Base-by-base conservation (phyloP, 2,797 vertebrate species). In the Clarias laeviceps region DNA sequence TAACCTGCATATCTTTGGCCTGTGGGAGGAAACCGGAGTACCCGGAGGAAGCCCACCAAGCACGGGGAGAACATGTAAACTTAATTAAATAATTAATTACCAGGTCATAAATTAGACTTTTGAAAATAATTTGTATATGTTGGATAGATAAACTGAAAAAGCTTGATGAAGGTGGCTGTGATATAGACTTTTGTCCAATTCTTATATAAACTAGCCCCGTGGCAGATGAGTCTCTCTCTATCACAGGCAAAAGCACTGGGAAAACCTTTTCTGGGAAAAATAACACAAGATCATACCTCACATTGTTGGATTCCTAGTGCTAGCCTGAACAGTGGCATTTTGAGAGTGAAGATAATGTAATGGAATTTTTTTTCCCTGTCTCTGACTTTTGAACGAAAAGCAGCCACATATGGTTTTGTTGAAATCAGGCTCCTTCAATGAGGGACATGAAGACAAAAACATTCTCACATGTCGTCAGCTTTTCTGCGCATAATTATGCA, bases 401-500 rank as follows among this genome's bases (percentile, higher is more conserved):
- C 65, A 69, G 37, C 89, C 80, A 90, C 94, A 94, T 93, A 92
- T 94, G 94, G 88, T 93, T 94, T 92, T 90, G 76, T 89, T 91
- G 87, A 93, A 83, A 6, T 65, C 85, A 88, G 78, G 54, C 62
- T 70, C 50, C 62, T 85, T 14, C n/a, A 82, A 20, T 18, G 59
- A 84, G 65, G 73, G 86, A 84, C 84, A 84, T 61, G 74, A 57
- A 64, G 78, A 89, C 77, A 88, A 82, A 88, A 14, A 50, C 86
- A 87, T 82, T 68, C 70, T 57, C 32, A 84, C 73, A 40, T 83
- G 85, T 72, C 20, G 34, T 85, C 11, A 20, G 62, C 62, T 82
- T 84, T 84, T 73, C 70, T 45, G 37, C 69, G 70, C 27, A n/a
- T 20, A 27, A 45, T 81, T 69, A 45, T 79, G 34, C 83, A 84